Conservation (phyloP, 2,888 invertebrate genomes). For the Conus canariensis region DNA sequence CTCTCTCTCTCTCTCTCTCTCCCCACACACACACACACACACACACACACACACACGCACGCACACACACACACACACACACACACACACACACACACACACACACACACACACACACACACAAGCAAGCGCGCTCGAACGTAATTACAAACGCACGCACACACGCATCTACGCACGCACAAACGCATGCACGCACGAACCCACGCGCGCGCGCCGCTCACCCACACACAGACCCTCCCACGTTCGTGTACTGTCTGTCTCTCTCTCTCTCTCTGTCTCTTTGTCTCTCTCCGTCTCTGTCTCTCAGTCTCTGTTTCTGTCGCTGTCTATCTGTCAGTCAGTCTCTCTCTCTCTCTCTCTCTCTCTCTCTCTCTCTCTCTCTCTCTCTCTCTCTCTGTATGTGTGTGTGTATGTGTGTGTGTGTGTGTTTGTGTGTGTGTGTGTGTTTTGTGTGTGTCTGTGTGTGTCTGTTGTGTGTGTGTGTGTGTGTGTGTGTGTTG, state of each 20-base stretch:
- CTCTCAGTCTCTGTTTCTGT: not conserved
- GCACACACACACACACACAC: no score
- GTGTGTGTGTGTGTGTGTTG: not conserved
- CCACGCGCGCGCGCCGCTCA: no score
- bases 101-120: no score
- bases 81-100: no score
- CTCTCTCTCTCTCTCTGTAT: not conserved
- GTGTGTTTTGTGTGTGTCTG: not conserved
- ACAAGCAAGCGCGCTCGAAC: no score
- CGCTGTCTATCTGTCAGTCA: not conserved
- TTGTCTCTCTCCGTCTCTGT: not conserved
- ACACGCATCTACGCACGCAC: no score
- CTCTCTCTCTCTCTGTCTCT: constrained; percentile 1
- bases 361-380: constrained; percentile 13
- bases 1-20: no score
- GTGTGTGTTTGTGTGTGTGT: not conserved
- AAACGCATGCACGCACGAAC: no score
- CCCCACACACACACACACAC: no score
- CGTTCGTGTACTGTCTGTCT: not conserved
- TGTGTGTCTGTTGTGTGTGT: not conserved
- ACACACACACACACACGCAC: no score
- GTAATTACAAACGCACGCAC: no score
- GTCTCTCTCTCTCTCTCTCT: constrained; percentile 10
- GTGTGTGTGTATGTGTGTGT: not conserved
- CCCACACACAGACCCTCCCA: no score